Percentiles rank a stretch among this genome's conserved stretches.
phyloP scores from a whole-genome alignment of 2,888 invertebrate species.

The Gibbula magus region DNA sequence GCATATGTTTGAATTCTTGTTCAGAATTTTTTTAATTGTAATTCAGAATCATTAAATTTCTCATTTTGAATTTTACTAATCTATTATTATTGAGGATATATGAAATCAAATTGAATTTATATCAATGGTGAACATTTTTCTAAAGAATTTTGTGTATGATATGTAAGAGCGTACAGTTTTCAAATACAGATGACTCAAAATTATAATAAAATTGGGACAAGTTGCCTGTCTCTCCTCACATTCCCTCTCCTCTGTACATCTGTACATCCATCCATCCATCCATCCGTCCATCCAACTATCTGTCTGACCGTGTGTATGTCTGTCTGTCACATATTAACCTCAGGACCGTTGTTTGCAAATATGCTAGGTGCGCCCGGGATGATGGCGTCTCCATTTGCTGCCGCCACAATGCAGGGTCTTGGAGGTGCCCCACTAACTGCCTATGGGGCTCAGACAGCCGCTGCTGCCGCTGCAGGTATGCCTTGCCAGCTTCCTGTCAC shows the following conservation, averaged over 20 bases:
- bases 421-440: conserved; percentile 85
- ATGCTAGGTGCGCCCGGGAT: conserved; percentile 82
- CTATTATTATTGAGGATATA: too few relatives aligned
- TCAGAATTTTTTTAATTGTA: too few relatives aligned
- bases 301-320: background rate
- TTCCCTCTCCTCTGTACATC: conserved; percentile 2
- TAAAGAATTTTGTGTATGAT: too few relatives aligned
- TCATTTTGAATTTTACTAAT: too few relatives aligned
- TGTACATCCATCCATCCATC: conserved; percentile 5
- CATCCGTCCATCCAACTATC: background rate
- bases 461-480: conserved; percentile 57
- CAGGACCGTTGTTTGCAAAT: conserved; percentile 35
- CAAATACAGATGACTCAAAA: too few relatives aligned
- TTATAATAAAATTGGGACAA: background rate
- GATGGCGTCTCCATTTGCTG: conserved; percentile 83
- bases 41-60: too few relatives aligned
- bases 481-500: conserved; percentile 31
- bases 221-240: background rate
- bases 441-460: conserved; percentile 51
- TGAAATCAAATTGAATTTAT: too few relatives aligned
- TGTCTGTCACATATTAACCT: conserved; percentile 24
- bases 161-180: too few relatives aligned
- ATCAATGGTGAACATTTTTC: too few relatives aligned
- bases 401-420: conserved; percentile 81
- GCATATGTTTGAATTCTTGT: too few relatives aligned